These are phyloP conservation scores for Thaumatotibia leucotreta DNA, from an alignment of 1,140 invertebrate species.

Conservation along the genomic window DNA sequence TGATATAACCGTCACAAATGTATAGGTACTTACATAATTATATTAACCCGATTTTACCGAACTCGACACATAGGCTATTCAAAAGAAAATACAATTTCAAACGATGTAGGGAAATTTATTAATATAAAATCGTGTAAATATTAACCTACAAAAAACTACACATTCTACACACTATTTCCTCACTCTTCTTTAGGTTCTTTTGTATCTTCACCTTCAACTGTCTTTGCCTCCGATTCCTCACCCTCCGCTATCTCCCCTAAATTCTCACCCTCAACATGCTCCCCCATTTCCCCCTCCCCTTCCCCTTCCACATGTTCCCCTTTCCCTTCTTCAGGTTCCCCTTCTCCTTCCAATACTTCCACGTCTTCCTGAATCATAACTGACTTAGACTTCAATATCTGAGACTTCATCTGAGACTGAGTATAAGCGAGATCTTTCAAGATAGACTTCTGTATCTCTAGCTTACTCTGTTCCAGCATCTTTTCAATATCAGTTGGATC, in stretches of 20 bases:
- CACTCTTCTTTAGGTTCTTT: slow-evolving; percentile 19
- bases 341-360: slow-evolving; percentile 16
- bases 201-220: slow-evolving; percentile 20
- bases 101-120: too few species aligned
- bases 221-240: slow-evolving; percentile 9
- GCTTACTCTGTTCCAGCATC: slow-evolving; percentile 51
- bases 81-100: too few species aligned
- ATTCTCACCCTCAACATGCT: slow-evolving; percentile 17
- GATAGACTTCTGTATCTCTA: slow-evolving; percentile 63
- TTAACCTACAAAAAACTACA: not conserved
- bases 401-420: slow-evolving; percentile 32
- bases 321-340: slow-evolving; percentile 21
- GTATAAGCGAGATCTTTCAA: slow-evolving; percentile 57
- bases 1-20: too few species aligned
- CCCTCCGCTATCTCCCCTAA: slow-evolving; percentile 14
- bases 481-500: slow-evolving; percentile 44
- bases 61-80: too few species aligned
- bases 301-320: slow-evolving; percentile 16
- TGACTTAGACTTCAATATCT: slow-evolving; percentile 16
- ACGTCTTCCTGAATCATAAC: slow-evolving; percentile 31
- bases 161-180: not conserved
- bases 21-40: too few species aligned
- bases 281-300: slow-evolving; percentile 22
- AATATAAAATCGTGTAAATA: too few species aligned
- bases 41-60: too few species aligned